Conservation (phyloP, 2,888 invertebrate genomes). For the Apantesis nais region DNA sequence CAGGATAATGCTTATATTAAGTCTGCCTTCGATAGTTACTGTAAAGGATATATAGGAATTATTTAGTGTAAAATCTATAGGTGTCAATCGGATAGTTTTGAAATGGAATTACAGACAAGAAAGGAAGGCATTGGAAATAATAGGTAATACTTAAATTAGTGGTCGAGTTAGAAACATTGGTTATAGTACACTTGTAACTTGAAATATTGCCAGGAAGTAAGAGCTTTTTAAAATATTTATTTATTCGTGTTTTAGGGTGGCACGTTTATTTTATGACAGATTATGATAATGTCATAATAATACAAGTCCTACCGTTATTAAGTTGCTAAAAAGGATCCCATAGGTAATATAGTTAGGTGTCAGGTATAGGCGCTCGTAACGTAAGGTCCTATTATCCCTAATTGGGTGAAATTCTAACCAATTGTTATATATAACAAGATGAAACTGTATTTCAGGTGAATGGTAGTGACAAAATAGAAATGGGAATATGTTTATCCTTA, state of each 20-base stretch:
- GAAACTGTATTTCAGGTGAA: neutral
- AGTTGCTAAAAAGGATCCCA: neutral
- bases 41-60: too few species aligned
- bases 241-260: neutral
- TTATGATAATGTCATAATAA: neutral
- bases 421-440: neutral
- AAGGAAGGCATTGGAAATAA: too few species aligned
- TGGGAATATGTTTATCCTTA: neutral
- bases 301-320: neutral
- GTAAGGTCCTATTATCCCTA: conserved; percentile 62
- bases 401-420: conserved; percentile 58
- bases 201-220: too few species aligned
- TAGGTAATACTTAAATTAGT: too few species aligned
- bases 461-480: neutral
- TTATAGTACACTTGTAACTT: too few species aligned
- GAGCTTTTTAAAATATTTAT: neutral
- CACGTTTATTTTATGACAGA: neutral
- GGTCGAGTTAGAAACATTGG: too few species aligned
- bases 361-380: conserved; percentile 74
- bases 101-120: too few species aligned
- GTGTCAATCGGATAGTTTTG: too few species aligned
- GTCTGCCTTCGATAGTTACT: too few species aligned
- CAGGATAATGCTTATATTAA: too few species aligned
- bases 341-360: conserved; percentile 51
- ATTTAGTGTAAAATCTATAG: too few species aligned